phyloP scores from a whole-genome alignment of 2,113 vertebrate species.

The Colius striatus region DNA sequence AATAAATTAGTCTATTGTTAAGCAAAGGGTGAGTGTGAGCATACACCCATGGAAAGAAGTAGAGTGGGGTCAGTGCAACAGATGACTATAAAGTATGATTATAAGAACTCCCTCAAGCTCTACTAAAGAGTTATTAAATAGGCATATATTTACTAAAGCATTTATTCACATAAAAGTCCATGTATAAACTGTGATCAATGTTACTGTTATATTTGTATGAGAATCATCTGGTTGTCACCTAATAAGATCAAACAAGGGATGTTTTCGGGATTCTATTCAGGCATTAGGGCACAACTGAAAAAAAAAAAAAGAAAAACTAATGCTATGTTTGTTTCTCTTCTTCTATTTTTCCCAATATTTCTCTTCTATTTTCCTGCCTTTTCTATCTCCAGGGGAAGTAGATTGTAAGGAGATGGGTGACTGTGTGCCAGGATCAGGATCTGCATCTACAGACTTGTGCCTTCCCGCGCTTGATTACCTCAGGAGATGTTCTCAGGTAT shows the following conservation, averaged over 20 bases:
- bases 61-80: background rate
- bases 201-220: background rate
- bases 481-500: conserved; percentile 93
- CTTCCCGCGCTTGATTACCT: conserved; percentile 95
- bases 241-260: background rate
- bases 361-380: too few species aligned
- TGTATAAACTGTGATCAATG: background rate
- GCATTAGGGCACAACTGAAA: background rate
- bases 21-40: background rate
- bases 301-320: background rate
- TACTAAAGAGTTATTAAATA: background rate
- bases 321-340: background rate
- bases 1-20: background rate
- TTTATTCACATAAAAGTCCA: background rate
- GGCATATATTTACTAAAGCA: background rate
- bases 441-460: conserved; percentile 92
- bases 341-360: background rate
- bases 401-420: conserved; percentile 94
- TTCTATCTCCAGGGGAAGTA: conserved; percentile 81
- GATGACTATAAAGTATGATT: background rate
- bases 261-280: background rate
- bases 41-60: background rate
- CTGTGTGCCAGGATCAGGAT: conserved; percentile 81
- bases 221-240: background rate
- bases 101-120: background rate